Conservation (phyloP, 2,888 invertebrate species). For the Mythimna ferrago region DNA sequence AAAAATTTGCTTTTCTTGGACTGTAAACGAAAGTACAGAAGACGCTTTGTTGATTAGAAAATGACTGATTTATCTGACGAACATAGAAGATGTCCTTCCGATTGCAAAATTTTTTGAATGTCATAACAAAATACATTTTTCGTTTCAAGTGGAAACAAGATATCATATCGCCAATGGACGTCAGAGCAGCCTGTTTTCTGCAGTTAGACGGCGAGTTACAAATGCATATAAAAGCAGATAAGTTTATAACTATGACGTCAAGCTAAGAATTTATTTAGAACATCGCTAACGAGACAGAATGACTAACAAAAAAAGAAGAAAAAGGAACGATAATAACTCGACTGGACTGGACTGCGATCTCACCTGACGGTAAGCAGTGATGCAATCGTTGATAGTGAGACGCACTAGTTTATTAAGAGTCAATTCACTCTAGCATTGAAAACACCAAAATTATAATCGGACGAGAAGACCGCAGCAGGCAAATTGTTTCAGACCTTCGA, state of each 20-base stretch:
- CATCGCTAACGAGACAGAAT: neutral
- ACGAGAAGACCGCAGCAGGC: too few relatives aligned
- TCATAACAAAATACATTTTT: slow-evolving; percentile 11
- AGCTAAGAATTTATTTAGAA: slow-evolving; percentile 22
- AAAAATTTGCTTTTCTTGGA: too few relatives aligned
- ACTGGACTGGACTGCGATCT: too few relatives aligned
- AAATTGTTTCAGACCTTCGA: too few relatives aligned
- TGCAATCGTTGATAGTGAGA: too few relatives aligned
- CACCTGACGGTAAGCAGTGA: too few relatives aligned
- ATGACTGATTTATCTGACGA: neutral
- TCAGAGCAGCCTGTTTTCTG: slow-evolving; percentile 37
- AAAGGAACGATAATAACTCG: too few relatives aligned
- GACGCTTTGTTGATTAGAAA: neutral
- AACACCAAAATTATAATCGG: too few relatives aligned
- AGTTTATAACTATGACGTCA: slow-evolving; percentile 39
- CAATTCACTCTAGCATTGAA: too few relatives aligned
- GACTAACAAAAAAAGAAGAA: neutral
- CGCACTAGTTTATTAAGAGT: too few relatives aligned
- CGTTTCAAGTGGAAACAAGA: slow-evolving; percentile 26
- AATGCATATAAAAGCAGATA: slow-evolving; percentile 38
- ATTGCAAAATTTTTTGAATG: neutral
- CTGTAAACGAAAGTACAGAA: too few relatives aligned
- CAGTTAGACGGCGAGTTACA: neutral
- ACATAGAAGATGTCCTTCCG: neutral
- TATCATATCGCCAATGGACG: slow-evolving; percentile 37